phyloP scores from a whole-genome alignment of 2,113 vertebrate genomes.

The Bettongia penicillata region DNA sequence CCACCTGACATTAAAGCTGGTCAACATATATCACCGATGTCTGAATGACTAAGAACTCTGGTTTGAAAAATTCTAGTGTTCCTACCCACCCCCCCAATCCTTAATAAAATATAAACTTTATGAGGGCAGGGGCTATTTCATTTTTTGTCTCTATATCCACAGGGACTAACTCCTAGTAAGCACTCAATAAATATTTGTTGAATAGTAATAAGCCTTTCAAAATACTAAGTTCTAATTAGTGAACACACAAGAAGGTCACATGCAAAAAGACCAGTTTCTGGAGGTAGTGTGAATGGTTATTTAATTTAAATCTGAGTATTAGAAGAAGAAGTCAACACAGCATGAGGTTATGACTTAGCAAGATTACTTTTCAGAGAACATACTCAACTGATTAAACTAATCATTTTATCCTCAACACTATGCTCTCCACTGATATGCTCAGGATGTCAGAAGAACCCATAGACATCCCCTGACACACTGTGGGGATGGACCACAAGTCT shows the following conservation, averaged over 20 bases:
- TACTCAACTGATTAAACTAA: not conserved
- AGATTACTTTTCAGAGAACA: not conserved
- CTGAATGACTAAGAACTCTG: not conserved
- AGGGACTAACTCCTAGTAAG: not conserved
- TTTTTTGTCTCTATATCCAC: not conserved
- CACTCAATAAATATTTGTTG: not conserved
- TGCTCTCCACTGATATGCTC: not conserved
- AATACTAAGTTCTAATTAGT: not conserved
- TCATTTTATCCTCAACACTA: not conserved
- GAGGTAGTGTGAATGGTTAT: not conserved
- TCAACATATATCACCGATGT: not conserved
- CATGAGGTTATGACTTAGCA: not conserved
- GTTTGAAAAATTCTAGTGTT: not conserved
- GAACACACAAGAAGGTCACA: not conserved
- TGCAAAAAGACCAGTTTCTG: not conserved
- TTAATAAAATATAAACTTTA: not conserved
- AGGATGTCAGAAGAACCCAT: not conserved
- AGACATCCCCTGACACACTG: not conserved
- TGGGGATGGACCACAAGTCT: not conserved
- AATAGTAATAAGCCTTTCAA: not conserved
- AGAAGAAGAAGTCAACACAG: not conserved
- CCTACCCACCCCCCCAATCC: not conserved
- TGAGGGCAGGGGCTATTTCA: not conserved
- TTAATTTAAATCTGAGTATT: not conserved
- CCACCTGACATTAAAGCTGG: not conserved